Base-by-base conservation (phyloP, 2,888 invertebrate genomes). In the Neoitamus cyanurus region DNA sequence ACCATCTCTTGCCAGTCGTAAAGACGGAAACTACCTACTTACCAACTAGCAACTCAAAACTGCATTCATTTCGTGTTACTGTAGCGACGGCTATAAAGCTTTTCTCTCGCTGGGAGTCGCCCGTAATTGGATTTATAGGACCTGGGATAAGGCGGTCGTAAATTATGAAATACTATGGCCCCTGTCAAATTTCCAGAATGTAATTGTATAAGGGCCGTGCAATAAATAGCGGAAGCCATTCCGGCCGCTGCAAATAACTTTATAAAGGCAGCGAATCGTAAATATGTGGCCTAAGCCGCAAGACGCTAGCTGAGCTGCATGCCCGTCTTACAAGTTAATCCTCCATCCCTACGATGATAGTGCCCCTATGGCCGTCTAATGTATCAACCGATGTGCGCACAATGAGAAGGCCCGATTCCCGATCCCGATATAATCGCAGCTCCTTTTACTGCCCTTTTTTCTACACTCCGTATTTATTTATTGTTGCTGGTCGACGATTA, bases 171-270 rank as follows among this genome's bases (percentile, higher is more conserved):
- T 75, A 75, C 42, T 30, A 42, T 75, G 42, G 75, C 9, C 42
- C 11, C 37, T 75, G 75, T 75, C 75, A 75, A 75, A 75, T 75
- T 75, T 75, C 42, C 28, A 11, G 73, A 73, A 42, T 75, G 75
- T 75, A 75, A 75, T 75, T 75, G 75, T 75, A 42, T 42, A 75
- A 75, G 25, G 42, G 75, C 34, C 28, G 42, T 9, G 75, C 75
- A 75, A 75, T 75, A 75, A 75, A 75, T 42, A 75, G 75, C 75
- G 75, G 75, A 75, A 75, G 75, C 75, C 75, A 75, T 75, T 42
- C 75, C 28, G 42, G 46, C 11, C 28, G 28, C 0, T 4, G 75
- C 42, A 75, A 75, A 75, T 75, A 75, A 75, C 75, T 75, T 75
- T 75, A 75, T 75, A 75, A 75, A 75, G 75, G 75, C 34, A 46